Evolutionary conservation across 2,888 invertebrate species (phyloP).

Genomic region (Glyphotaelius pellucidus): DNA sequence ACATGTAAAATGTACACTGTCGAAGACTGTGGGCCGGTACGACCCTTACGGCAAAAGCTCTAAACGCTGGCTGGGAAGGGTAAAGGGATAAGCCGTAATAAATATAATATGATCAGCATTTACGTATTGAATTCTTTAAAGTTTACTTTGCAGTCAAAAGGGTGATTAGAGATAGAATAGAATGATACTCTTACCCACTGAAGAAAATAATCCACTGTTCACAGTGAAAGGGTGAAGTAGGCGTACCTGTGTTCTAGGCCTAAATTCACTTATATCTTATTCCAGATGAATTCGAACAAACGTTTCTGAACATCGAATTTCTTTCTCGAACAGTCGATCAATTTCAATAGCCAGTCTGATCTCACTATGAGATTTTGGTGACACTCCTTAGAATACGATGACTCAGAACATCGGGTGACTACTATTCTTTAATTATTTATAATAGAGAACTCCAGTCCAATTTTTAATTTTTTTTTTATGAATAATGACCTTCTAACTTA

Average conservation of each 20-base stretch:
- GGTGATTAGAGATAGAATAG: background rate
- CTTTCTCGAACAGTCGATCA: too few species aligned
- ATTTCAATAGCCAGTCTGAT: too few species aligned
- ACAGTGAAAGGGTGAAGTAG: background rate
- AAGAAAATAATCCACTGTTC: background rate
- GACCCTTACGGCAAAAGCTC: background rate
- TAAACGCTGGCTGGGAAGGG: background rate
- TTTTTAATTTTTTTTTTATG: too few species aligned
- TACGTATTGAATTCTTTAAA: background rate
- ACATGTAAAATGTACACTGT: background rate
- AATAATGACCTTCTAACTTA: too few species aligned
- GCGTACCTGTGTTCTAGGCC: background rate
- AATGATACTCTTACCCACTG: background rate
- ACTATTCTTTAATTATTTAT: too few species aligned
- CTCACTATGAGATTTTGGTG: too few species aligned
- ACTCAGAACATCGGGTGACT: too few species aligned
- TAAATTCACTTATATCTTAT: background rate
- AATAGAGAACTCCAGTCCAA: too few species aligned
- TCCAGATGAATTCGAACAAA: background rate
- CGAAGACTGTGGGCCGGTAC: background rate
- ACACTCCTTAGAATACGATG: too few species aligned
- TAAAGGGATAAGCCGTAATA: background rate
- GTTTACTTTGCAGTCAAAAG: background rate
- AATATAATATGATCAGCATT: background rate
- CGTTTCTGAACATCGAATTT: background rate